Evolutionary conservation across 30 jellyfish, hydroid and myxozoan genomes (phyloP).

Genomic region (Cassiopea xamachana): DNA sequence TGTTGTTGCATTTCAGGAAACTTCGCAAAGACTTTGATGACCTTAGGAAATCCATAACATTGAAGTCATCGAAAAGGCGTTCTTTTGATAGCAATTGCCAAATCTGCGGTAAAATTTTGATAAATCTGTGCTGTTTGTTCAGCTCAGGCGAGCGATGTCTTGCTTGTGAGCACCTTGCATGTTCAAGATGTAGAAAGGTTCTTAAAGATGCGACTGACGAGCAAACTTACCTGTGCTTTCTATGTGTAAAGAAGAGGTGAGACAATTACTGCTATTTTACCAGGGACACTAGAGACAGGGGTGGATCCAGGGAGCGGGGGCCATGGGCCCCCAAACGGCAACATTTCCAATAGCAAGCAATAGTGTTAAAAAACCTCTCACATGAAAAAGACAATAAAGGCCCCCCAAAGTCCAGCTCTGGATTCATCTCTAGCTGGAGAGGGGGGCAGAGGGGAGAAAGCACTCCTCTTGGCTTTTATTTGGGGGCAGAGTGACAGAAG

Average conservation of each 20-base stretch:
- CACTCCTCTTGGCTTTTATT: too few relatives aligned
- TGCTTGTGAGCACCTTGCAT: constrained; percentile 90
- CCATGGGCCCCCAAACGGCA: too few relatives aligned
- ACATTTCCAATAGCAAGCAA: too few relatives aligned
- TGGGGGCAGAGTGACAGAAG: too few relatives aligned
- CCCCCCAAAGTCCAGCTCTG: too few relatives aligned
- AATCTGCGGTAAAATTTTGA: constrained; percentile 71
- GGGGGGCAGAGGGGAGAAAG: too few relatives aligned
- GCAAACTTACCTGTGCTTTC: constrained; percentile 67
- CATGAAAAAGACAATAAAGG: too few relatives aligned
- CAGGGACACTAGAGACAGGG: too few relatives aligned
- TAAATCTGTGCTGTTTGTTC: constrained; percentile 74
- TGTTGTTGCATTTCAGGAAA: constrained; percentile 20
- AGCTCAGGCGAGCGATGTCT: constrained; percentile 77
- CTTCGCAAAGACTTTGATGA: constrained; percentile 82
- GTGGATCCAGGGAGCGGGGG: too few relatives aligned
- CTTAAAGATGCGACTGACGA: constrained; percentile 48
- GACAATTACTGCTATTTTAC: neutral
- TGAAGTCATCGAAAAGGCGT: constrained; percentile 72
- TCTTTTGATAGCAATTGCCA: constrained; percentile 81
- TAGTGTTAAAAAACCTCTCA: too few relatives aligned
- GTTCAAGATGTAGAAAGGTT: constrained; percentile 74
- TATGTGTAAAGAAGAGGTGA: constrained; percentile 87
- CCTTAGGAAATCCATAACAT: constrained; percentile 70
- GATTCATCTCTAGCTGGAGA: too few relatives aligned